phyloP scores from a whole-genome alignment of 2,888 invertebrate species.

The Chrysolina americana region DNA sequence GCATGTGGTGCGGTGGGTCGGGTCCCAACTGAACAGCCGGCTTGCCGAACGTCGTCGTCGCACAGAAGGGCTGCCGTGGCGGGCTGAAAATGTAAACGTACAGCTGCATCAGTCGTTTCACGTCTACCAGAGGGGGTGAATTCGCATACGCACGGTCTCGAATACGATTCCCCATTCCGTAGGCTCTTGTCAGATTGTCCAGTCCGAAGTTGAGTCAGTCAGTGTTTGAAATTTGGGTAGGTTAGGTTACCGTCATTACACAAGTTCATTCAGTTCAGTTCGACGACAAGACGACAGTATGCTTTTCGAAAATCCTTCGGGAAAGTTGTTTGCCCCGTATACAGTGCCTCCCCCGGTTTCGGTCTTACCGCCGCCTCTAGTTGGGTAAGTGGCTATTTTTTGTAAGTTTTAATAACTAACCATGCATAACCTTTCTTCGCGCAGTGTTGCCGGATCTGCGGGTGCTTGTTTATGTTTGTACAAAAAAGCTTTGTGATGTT shows the following conservation, averaged over 20 bases:
- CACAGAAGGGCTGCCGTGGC: constrained; percentile 47
- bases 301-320: constrained; percentile 81
- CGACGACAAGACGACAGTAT: too few relatives aligned
- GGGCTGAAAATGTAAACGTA: constrained; percentile 51
- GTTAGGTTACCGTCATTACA: constrained; percentile 12
- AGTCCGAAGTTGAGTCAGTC: constrained; percentile 27
- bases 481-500: background rate
- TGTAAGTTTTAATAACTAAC: constrained; percentile 24
- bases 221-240: constrained; percentile 34
- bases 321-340: constrained; percentile 79
- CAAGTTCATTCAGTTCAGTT: constrained; percentile 37
- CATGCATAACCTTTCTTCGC: constrained; percentile 43
- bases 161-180: constrained; percentile 35
- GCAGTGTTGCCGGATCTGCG: constrained; percentile 42
- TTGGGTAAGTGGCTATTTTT: constrained; percentile 62
- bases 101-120: constrained; percentile 57
- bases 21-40: constrained; percentile 55
- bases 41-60: constrained; percentile 52
- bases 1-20: constrained; percentile 64
- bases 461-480: constrained; percentile 8
- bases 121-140: constrained; percentile 61
- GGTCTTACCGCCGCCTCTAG: constrained; percentile 57
- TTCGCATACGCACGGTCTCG: constrained; percentile 42
- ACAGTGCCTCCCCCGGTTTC: constrained; percentile 80
- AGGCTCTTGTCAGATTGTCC: constrained; percentile 1